These are phyloP conservation scores for Coboldia fuscipes DNA, from an alignment of 1,140 invertebrate genomes.

Conservation along the genomic window DNA sequence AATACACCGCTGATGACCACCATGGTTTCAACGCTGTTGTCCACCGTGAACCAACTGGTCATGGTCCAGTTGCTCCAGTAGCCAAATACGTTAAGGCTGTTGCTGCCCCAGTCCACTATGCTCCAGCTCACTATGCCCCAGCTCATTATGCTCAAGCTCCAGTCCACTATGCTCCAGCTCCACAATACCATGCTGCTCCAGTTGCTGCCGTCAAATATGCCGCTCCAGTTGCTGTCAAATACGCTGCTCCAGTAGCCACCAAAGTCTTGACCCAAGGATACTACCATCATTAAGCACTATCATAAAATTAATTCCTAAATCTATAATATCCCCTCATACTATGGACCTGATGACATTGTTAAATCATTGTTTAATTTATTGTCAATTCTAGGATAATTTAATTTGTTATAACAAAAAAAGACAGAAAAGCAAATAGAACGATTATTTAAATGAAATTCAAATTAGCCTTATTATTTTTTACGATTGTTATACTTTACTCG, in stretches of 20 bases:
- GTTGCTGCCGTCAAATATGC: background rate
- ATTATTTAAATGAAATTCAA: too few relatives aligned
- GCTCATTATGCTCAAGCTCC: slow-evolving; percentile 12
- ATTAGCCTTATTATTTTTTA: too few relatives aligned
- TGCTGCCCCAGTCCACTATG: slow-evolving; percentile 21
- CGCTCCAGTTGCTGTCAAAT: slow-evolving; percentile 1
- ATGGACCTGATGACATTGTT: too few relatives aligned
- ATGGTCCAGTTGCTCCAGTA: slow-evolving; percentile 8
- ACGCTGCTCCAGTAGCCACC: slow-evolving; percentile 1
- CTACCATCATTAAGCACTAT: background rate
- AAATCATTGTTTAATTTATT: too few relatives aligned
- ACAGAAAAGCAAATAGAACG: too few relatives aligned
- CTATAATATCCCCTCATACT: too few relatives aligned
- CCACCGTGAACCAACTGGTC: slow-evolving; percentile 10
- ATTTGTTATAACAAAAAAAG: too few relatives aligned
- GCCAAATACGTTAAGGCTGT: slow-evolving; percentile 13
- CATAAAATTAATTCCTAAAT: background rate
- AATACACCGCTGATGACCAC: slow-evolving; percentile 21
- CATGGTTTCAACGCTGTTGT: slow-evolving; percentile 25
- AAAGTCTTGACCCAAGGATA: background rate
- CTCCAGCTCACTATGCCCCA: slow-evolving; percentile 10
- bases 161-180: too few relatives aligned
- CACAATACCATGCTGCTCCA: background rate
- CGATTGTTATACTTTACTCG: too few relatives aligned
- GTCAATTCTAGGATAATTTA: too few relatives aligned